Percentiles rank a stretch among this genome's conserved stretches.
Evolutionary conservation across 1,140 invertebrate species (phyloP).

Genomic region (Mactra quadrangularis): DNA sequence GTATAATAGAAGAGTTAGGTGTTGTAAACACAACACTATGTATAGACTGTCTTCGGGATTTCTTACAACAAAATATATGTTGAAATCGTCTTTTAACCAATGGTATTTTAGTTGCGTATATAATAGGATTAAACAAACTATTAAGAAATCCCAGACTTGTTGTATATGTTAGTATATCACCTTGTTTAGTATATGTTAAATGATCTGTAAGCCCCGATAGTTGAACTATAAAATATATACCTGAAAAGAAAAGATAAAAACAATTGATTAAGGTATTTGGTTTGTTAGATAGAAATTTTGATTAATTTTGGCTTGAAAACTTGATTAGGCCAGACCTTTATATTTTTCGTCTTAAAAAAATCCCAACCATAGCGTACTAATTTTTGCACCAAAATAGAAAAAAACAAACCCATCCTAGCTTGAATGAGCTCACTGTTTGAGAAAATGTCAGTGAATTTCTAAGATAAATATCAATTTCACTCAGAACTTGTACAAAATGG

Average conservation of each 20-base stretch:
- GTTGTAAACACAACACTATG: slow-evolving; percentile 27
- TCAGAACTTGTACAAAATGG: too few relatives aligned
- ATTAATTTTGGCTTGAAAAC: too few relatives aligned
- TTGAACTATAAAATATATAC: slow-evolving; percentile 49
- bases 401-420: too few relatives aligned
- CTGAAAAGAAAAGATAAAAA: slow-evolving; percentile 32
- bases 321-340: too few relatives aligned
- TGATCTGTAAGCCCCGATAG: slow-evolving; percentile 34
- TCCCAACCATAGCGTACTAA: too few relatives aligned
- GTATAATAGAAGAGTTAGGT: not conserved
- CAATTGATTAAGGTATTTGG: not conserved
- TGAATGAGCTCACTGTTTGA: too few relatives aligned
- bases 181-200: slow-evolving; percentile 22
- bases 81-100: slow-evolving; percentile 49
- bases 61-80: slow-evolving; percentile 52
- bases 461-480: too few relatives aligned
- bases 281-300: too few relatives aligned
- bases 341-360: too few relatives aligned
- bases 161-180: slow-evolving; percentile 54
- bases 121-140: slow-evolving; percentile 63
- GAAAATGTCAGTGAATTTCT: too few relatives aligned
- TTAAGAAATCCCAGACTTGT: slow-evolving; percentile 54
- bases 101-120: slow-evolving; percentile 65
- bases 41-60: slow-evolving; percentile 1
- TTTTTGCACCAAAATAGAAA: too few relatives aligned